Percentiles rank a stretch among this genome's conserved stretches.
These are phyloP conservation scores for Metaphire vulgaris DNA, from an alignment of 1,140 invertebrate genomes.

Conservation along the genomic window DNA sequence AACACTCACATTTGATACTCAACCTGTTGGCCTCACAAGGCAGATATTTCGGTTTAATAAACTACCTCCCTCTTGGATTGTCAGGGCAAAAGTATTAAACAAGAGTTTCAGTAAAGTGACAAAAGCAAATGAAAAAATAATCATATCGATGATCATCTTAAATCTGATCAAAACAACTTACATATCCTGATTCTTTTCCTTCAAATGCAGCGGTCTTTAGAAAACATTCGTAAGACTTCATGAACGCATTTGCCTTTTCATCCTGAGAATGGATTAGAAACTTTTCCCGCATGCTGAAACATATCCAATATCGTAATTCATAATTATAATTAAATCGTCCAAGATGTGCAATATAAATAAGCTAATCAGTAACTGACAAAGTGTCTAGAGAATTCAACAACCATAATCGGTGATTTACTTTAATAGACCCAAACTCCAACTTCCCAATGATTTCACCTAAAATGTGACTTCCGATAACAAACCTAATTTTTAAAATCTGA, in stretches of 20 bases:
- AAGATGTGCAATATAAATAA: neutral
- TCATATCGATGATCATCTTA: neutral
- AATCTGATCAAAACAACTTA: slow-evolving; percentile 23
- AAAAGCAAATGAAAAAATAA: neutral
- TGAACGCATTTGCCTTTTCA: slow-evolving; percentile 35
- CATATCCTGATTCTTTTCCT: slow-evolving; percentile 33
- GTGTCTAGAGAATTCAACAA: too few species aligned
- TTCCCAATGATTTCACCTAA: neutral
- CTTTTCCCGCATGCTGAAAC: slow-evolving; percentile 38
- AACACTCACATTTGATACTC: neutral
- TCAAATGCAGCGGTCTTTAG: slow-evolving; percentile 34
- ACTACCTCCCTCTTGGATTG: too few species aligned
- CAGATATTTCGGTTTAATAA: too few species aligned
- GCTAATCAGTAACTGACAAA: too few species aligned
- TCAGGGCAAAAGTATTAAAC: neutral
- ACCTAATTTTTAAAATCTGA: neutral
- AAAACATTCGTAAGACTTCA: slow-evolving; percentile 35
- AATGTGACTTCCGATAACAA: neutral
- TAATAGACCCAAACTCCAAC: neutral
- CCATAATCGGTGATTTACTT: too few species aligned
- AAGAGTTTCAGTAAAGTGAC: neutral
- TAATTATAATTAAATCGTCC: neutral
- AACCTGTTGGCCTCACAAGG: too few species aligned
- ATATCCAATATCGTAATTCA: neutral
- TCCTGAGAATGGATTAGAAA: slow-evolving; percentile 40